Base-by-base conservation (phyloP, 2,113 vertebrate species). In the Charadrius vociferus region DNA sequence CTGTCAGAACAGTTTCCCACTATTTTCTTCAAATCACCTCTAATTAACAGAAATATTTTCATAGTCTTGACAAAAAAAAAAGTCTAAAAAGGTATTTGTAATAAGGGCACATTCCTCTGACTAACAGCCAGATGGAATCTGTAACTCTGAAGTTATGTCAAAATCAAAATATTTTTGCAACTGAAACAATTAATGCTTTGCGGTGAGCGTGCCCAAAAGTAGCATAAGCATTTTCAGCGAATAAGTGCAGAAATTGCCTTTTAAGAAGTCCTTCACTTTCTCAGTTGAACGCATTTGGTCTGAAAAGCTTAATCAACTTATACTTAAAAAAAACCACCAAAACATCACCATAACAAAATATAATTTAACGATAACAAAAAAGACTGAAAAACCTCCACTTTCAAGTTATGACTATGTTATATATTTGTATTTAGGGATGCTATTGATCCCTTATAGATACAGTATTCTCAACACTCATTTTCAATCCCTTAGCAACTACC, bases 1-100 rank as follows among this genome's bases (percentile, higher is more conserved):
- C 22, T 82, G 70, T 61, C 86, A 95, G 92, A 96, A 91, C 4
- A 95, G 79, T 88, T 92, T 81, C 29, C 45, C 87, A 82, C 29
- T 71, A 27, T 67, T 81, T 95, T 74, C 79, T 87, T 77, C 7
- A 89, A 77, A 65, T 66, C 7, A 30, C 16, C 80, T 52, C 36
- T 86, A 75, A 90, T 87, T 89, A 91, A 78, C 30, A 84, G 50
- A 83, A 95, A 82, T 61, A 72, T 89, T 53, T 77, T 41, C 22
- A 61, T 4, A 12, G 34, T 55, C 32, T 53, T 26, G 41, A 91
- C 67, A 88, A 68, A 89, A 70, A 41, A 68, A 10, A 70, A 11
- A 6, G 45, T 56, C 14, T 67, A 17, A 58, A 65, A 45, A 58
- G n/a, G 24, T 65, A 43, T 39, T 50, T 87, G 30, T 43, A 93